phyloP scores from a whole-genome alignment of 2,113 vertebrate genomes.

The Hydropotes inermis region DNA sequence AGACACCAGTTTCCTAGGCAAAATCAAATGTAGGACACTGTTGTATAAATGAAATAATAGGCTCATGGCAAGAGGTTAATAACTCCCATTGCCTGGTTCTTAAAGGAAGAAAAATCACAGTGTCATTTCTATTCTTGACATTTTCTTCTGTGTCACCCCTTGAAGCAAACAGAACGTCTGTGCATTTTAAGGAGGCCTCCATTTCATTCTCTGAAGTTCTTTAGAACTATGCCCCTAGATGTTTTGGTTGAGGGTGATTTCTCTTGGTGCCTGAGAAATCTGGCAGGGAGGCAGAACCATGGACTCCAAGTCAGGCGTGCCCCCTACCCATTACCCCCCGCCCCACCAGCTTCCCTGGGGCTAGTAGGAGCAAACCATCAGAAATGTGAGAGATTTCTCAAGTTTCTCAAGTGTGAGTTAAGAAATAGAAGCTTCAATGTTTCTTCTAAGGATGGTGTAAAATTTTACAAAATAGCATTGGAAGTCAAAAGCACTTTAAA shows the following conservation, averaged over 20 bases:
- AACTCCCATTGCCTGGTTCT: neutral
- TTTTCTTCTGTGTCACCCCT: slow-evolving; percentile 47
- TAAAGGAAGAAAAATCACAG: slow-evolving; percentile 52
- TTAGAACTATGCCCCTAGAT: neutral
- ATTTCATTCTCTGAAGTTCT: slow-evolving; percentile 15
- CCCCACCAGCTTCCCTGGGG: neutral
- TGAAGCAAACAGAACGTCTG: neutral
- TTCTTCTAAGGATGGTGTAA: neutral
- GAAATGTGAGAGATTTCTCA: neutral
- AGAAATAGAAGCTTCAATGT: neutral
- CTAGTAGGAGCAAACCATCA: neutral
- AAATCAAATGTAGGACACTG: slow-evolving; percentile 46
- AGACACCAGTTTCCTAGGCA: slow-evolving; percentile 53
- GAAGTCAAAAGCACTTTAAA: neutral
- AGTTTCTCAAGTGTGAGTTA: neutral
- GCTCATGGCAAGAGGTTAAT: slow-evolving; percentile 46
- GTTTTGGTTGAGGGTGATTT: neutral
- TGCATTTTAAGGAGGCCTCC: slow-evolving; percentile 37
- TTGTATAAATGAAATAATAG: slow-evolving; percentile 56
- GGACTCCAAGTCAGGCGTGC: neutral
- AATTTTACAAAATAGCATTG: neutral
- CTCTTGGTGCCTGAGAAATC: neutral
- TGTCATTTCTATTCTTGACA: slow-evolving; percentile 50
- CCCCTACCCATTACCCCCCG: neutral
- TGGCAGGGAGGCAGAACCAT: neutral